Base-by-base conservation (phyloP, 2,888 invertebrate genomes). In the Phytoseiulus persimilis region DNA sequence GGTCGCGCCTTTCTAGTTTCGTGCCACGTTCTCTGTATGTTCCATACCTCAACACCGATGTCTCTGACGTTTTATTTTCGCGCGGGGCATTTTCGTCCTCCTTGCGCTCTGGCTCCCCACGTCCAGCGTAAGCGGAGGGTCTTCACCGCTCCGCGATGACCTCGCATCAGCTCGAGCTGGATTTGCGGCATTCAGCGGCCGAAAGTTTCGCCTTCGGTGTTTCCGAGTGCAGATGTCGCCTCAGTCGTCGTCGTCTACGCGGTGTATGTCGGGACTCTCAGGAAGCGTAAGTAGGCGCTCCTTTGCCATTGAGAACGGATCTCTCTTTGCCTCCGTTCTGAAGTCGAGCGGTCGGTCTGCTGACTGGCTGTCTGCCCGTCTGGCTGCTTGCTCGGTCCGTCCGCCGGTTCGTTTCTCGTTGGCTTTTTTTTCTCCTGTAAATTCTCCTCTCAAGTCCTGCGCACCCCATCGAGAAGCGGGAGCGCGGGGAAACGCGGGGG, bases 231-330 rank as follows among this genome's bases (percentile, higher is more conserved):
- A 65, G 23, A 65, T 65, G 65, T 65, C 65, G 65, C 2, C 65
- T 6, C 28, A 1, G 65, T 65, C 65, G 65, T 65, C 65, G 2
- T 65, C 65, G 65, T 65, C 65, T 23, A 1, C 11, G 65, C 65
- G 18, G 18, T 23, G 65, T 1, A 14, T 28, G 65, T 65, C 65
- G 65, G 65, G 18, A 23, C 18, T 18, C 65, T 28, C 65, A 18
- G 23, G 65, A n/a, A 65, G 65, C 87, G 87, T 87, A 87, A 87
- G 87, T 87, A 45, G 87, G 87, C 87, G 87, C 87, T 87, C 33
- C 87, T 65, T 65, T 18, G 65, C 65, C 65, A 87, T 87, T 87
- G 87, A 87, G 33, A 45, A 87, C 87, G 33, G 87, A 87, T 87
- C 33, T 87, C 65, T 65, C 65, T 65, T 65, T 65, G 65, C 18